Base-by-base conservation (phyloP, 2,113 vertebrate species). In the Maccullochella peelii region DNA sequence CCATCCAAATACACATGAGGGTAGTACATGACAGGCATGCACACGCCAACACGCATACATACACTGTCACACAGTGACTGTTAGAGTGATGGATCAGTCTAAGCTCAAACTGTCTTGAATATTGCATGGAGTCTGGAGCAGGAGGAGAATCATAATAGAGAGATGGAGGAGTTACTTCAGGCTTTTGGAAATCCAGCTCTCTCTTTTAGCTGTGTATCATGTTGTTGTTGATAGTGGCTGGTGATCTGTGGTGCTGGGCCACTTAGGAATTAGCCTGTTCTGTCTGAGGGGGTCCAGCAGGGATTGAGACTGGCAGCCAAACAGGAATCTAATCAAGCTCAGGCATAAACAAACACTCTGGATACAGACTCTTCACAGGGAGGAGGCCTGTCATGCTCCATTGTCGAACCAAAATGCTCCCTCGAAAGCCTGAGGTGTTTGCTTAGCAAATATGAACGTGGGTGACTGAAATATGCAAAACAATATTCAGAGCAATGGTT, bases 321-420 rank as follows among this genome's bases (percentile, higher is more conserved):
- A 95, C 70, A 91, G 27, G 78, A 91, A 90, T 91, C 87, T 90
- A 93, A 94, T 92, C 93, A 89, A 82, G 89, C 85, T 80, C 70
- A 65, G 73, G 82, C 90, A 86, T 68, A 89, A 92, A 92, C 88
- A 93, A 93, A 93, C 87, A 88, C 77, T 86, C 33, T 81, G 72
- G 90, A 92, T 80, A 65, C 82, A 86, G 73, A 82, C 83, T 86
- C 79, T 73, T 93, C 88, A 79, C 66, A 47, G 68, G 80, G 86
- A 86, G 70, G 80, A 80, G 66, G 83, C 83, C 89, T 90, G 91
- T 91, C 90, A 88, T 74, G 86, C 89, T 86, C 77, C 80, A 89
- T 81, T 88, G 92, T 91, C 27, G n/a, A 83, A 88, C 73, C 75
- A 90, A 90, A 94, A 89, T 83, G 78, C 81, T 90, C 55, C 40